Base-by-base conservation (phyloP, 2,888 invertebrate genomes). In the Schrankia costaestrigalis region DNA sequence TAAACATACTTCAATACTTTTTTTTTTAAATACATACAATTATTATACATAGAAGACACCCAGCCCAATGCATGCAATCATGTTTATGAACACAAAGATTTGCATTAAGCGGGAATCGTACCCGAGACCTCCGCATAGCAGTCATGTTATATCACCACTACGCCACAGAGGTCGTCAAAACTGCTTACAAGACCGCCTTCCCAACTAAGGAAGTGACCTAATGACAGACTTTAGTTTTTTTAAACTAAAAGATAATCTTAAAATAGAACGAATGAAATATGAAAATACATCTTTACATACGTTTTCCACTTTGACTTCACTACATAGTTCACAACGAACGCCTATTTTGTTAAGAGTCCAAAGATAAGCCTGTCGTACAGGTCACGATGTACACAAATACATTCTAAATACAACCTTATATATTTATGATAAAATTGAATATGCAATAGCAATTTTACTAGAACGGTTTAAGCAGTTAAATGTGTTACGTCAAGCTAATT, bases 311-410 rank as follows among this genome's bases (percentile, higher is more conserved):
- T 43, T 18, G 17, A 26, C 25, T 42, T 29, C 35, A 37, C 18
- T 33, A 25, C 23, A 27, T 35, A 19, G 23, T 38, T 35, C 40
- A 31, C 38, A 49, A 35, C 32, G 27, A 45, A 57, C 35, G 23
- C 50, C 38, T 39, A 46, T 56, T 58, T 46, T 54, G 58, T 49
- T 49, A 55, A 58, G 44, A 54, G 55, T 46, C 42, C 41, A 37
- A 44, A 50, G 55, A 56, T 56, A 56, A 56, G 55, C 41, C 46
- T 35, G 32, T 40, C 24, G 9, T 53, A 55, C 31, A 39, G 28
- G 33, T 30, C 25, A 25, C 26, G 12, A 34, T 31, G 21, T 32
- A 36, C 7, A 32, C 2, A n/a, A n/a, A 1, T 10, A 4, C 30
- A 46, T 4, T 1, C 26, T 0, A 35, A 26, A 27, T 31, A 3